These are phyloP conservation scores for Tenodera sinensis DNA, from an alignment of 2,888 invertebrate species.

Conservation along the genomic window DNA sequence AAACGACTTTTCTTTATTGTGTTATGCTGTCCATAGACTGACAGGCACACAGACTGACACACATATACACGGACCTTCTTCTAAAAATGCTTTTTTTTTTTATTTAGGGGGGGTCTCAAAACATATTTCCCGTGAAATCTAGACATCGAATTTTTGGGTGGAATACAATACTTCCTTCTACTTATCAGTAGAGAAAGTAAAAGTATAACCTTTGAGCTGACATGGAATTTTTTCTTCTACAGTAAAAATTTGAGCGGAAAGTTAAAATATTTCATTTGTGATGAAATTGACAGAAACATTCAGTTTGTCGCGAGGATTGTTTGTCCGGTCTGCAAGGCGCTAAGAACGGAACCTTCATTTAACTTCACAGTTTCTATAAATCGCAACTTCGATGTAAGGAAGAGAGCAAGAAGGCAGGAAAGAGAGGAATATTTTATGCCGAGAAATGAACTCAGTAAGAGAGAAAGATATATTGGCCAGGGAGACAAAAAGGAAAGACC, in stretches of 20 bases:
- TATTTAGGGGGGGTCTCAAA: too few species aligned
- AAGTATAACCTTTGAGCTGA: too few species aligned
- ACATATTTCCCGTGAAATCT: too few species aligned
- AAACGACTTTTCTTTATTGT: too few species aligned
- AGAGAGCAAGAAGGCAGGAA: not conserved
- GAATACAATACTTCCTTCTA: too few species aligned
- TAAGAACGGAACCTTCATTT: not conserved
- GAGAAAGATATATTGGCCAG: not conserved
- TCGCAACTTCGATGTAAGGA: not conserved
- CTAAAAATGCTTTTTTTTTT: too few species aligned
- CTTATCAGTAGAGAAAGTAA: too few species aligned
- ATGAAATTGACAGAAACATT: not conserved
- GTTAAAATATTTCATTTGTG: not conserved
- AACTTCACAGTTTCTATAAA: not conserved
- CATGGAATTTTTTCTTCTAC: not conserved
- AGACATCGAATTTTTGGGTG: too few species aligned
- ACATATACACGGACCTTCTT: too few species aligned
- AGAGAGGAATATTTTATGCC: not conserved
- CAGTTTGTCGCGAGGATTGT: not conserved
- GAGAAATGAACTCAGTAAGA: not conserved
- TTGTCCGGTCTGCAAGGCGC: not conserved
- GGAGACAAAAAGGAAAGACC: not conserved
- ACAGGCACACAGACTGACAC: too few species aligned
- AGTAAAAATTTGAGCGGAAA: not conserved
- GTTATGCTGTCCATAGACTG: too few species aligned